phyloP scores from a whole-genome alignment of 2,888 invertebrate genomes.

The Sinopyrophorus schimmeli region DNA sequence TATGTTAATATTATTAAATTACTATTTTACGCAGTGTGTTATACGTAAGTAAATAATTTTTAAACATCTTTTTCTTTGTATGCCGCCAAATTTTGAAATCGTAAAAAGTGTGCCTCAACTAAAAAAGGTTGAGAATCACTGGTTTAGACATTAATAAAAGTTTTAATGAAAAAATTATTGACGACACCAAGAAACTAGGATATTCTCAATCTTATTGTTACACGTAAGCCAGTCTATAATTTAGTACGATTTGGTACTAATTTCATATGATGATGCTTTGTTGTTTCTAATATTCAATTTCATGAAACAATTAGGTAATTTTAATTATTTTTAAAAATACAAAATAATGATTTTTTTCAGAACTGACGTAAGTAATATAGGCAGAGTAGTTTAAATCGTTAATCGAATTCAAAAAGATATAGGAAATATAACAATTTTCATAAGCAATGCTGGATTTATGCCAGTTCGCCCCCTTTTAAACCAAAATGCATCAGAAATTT shows the following conservation, averaged over 20 bases:
- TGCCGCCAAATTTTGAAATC: too few relatives aligned
- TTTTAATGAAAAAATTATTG: slow-evolving; percentile 69
- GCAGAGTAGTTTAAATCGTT: slow-evolving; percentile 66
- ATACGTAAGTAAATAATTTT: too few relatives aligned
- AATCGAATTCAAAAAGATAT: slow-evolving; percentile 68
- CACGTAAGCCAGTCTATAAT: slow-evolving; percentile 35
- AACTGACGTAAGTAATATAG: slow-evolving; percentile 76
- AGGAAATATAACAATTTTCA: slow-evolving; percentile 75
- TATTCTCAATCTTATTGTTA: slow-evolving; percentile 55
- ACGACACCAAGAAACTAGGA: slow-evolving; percentile 59
- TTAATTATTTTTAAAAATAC: too few relatives aligned
- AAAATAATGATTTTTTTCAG: too few relatives aligned
- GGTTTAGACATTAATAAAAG: slow-evolving; percentile 76
- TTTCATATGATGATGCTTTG: slow-evolving; percentile 60
- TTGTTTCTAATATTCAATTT: too few relatives aligned
- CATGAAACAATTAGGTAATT: too few relatives aligned
- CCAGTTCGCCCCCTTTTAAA: slow-evolving; percentile 72
- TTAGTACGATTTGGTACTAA: background rate
- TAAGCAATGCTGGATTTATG: slow-evolving; percentile 89
- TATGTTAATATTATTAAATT: too few relatives aligned
- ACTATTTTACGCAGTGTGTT: too few relatives aligned
- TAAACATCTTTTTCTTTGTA: too few relatives aligned
- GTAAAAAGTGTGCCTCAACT: too few relatives aligned
- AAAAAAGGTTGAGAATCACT: too few relatives aligned
- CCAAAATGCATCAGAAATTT: slow-evolving; percentile 69